Percentiles rank a stretch among this genome's conserved stretches.
phyloP scores from a whole-genome alignment of 1,140 invertebrate species.

The Tetramorium parvispinum region DNA sequence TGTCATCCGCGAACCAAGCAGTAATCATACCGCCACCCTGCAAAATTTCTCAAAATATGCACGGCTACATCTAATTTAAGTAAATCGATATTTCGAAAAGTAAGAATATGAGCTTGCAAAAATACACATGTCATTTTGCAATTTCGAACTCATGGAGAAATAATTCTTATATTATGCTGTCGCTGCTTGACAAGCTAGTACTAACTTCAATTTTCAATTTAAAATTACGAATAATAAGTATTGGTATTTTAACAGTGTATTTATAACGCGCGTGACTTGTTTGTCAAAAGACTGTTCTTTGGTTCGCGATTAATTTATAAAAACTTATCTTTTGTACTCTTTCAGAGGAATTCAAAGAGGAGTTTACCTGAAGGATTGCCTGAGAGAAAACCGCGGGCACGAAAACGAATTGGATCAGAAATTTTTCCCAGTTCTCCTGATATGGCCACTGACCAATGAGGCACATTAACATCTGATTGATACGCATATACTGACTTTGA shows the following conservation, averaged over 20 bases:
- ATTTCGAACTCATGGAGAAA: background rate
- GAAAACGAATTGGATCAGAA: conserved; percentile 42
- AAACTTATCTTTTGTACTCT: background rate
- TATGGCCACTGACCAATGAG: conserved; percentile 71
- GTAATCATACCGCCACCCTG: conserved; percentile 69
- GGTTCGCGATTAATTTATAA: background rate
- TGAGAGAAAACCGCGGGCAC: conserved; percentile 62
- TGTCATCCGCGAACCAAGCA: conserved; percentile 52
- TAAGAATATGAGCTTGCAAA: background rate
- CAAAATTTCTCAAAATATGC: conserved; percentile 17
- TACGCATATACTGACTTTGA: conserved; percentile 54
- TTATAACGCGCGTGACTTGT: background rate
- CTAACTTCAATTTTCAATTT: background rate
- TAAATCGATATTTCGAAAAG: background rate
- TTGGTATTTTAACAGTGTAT: background rate
- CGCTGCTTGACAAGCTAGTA: background rate
- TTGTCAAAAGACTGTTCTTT: background rate
- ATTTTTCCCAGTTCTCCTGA: conserved; percentile 58
- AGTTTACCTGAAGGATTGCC: conserved; percentile 70
- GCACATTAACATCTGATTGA: conserved; percentile 66
- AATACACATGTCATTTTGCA: background rate
- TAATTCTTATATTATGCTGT: background rate
- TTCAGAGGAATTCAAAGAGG: background rate
- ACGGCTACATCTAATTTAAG: background rate
- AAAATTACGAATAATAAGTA: background rate